A percentile compares a stretch with the other conserved stretches of the same genome.
phyloP scores from a whole-genome alignment of 2,888 invertebrate species.

The Habrosyne pyritoides region DNA sequence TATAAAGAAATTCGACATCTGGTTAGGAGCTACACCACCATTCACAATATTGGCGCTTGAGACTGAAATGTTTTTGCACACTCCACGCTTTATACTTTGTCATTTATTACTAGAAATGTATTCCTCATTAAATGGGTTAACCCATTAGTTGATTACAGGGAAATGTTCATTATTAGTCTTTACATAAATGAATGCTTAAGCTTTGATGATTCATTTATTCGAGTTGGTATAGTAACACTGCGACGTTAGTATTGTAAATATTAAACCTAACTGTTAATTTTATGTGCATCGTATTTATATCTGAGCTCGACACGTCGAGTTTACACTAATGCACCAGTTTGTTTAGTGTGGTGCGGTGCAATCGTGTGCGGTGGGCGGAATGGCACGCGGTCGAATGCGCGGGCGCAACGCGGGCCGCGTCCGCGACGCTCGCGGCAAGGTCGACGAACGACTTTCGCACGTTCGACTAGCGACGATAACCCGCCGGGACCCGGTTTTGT shows the following conservation, averaged over 20 bases:
- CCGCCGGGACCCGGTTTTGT: conserved; percentile 45
- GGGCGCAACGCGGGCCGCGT: conserved; percentile 40
- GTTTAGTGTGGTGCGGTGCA: conserved; percentile 41
- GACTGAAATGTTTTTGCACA: too few relatives aligned
- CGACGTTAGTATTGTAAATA: not conserved
- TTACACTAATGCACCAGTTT: conserved; percentile 8
- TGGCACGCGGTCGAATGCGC: conserved; percentile 65
- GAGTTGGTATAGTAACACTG: not conserved
- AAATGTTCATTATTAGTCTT: not conserved
- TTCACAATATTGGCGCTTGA: too few relatives aligned
- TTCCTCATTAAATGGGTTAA: too few relatives aligned
- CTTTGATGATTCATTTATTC: not conserved
- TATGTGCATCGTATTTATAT: not conserved
- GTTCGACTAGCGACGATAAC: conserved; percentile 52
- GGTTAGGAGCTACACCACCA: too few relatives aligned
- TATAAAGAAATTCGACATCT: too few relatives aligned
- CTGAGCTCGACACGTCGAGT: not conserved
- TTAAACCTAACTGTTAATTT: not conserved
- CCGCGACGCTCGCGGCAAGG: conserved; percentile 67
- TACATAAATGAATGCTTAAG: not conserved
- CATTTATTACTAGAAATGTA: too few relatives aligned
- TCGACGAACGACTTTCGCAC: conserved; percentile 83
- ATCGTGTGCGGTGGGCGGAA: conserved; percentile 71
- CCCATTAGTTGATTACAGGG: not conserved
- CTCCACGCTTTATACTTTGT: too few relatives aligned